Base-by-base conservation (phyloP, 2,113 vertebrate species). In the Oreochromis spilurus region DNA sequence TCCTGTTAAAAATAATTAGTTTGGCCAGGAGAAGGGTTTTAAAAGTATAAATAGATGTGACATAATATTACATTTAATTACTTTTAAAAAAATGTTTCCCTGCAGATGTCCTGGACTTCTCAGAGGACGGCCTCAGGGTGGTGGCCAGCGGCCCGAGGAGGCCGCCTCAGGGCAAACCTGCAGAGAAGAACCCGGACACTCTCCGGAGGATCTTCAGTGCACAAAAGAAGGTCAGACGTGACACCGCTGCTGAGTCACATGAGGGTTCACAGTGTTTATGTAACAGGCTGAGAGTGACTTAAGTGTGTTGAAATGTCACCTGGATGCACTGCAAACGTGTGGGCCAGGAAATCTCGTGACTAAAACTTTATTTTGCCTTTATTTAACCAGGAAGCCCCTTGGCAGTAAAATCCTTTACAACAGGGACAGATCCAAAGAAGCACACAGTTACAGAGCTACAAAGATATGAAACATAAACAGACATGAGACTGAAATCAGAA, bases 131-230 rank as follows among this genome's bases (percentile, higher is more conserved):
- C 83, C 95, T 92, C 58, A 48, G 96, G 91, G 95, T 96, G 90
- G 90, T 96, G 78, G 96, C 96, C 78, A 96, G 97, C 91, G 96
- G 93, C 82, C 95, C 96, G 92, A 97, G 97, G 93, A 98, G 98
- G 91, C 88, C 43, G 7, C 95, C 96, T 43, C 87, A 43, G 77
- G 92, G 95, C 91, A 98, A 98, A 95, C 92, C 96, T 91, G 93
- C 96, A 14, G 98, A 98, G 93, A 99, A 99, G 96, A 97, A 96
- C 86, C 98, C 97, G 48, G 98, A 99, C 93, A 97, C 96, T 52
- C 96, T 97, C 91, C 96, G 98, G 89, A 99, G 98, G 96, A 99
- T 99, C 96, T 99, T 99, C 94, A 99, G 98, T 81, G 98, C 97
- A 72, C 98, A 98, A 31, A 99, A 99, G 94, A 96, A 98, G 97